Evolutionary conservation across 2,888 invertebrate species (phyloP).

Genomic region (Onchidella celtica): DNA sequence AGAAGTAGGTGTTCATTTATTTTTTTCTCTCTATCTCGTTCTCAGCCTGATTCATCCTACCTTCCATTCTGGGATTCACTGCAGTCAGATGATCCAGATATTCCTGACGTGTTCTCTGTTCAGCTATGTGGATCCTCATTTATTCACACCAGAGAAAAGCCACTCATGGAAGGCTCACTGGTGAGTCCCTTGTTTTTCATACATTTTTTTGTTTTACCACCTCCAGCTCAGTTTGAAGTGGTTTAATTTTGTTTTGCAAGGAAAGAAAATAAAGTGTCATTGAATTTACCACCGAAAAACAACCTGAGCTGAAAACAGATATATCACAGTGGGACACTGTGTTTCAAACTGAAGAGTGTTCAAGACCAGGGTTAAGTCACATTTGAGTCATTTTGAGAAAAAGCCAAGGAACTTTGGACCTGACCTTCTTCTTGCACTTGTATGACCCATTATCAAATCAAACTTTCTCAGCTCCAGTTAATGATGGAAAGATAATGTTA

Average conservation of each 20-base stretch:
- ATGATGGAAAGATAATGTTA: not conserved
- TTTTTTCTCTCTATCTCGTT: too few relatives aligned
- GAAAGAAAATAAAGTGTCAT: too few relatives aligned
- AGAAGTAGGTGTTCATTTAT: too few relatives aligned
- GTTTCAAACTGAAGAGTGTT: too few relatives aligned
- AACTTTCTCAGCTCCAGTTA: not conserved
- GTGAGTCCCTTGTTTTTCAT: conserved; percentile 60
- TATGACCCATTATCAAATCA: not conserved
- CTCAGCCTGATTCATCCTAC: conserved; percentile 78
- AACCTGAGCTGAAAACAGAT: too few relatives aligned
- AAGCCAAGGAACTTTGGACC: not conserved
- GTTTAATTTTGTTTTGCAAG: too few relatives aligned
- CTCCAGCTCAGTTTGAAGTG: too few relatives aligned
- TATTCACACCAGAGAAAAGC: conserved; percentile 52
- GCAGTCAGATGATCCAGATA: conserved; percentile 66
- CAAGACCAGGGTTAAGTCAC: too few relatives aligned
- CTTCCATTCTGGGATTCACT: conserved; percentile 81
- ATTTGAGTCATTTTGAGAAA: too few relatives aligned
- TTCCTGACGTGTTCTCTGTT: conserved; percentile 83
- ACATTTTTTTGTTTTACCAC: too few relatives aligned
- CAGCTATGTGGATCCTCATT: conserved; percentile 82
- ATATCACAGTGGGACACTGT: too few relatives aligned
- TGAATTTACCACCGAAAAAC: too few relatives aligned
- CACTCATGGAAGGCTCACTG: conserved; percentile 70
- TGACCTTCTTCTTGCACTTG: not conserved